phyloP scores from a whole-genome alignment of 2,888 invertebrate genomes.

The Ectropis crepuscularia region DNA sequence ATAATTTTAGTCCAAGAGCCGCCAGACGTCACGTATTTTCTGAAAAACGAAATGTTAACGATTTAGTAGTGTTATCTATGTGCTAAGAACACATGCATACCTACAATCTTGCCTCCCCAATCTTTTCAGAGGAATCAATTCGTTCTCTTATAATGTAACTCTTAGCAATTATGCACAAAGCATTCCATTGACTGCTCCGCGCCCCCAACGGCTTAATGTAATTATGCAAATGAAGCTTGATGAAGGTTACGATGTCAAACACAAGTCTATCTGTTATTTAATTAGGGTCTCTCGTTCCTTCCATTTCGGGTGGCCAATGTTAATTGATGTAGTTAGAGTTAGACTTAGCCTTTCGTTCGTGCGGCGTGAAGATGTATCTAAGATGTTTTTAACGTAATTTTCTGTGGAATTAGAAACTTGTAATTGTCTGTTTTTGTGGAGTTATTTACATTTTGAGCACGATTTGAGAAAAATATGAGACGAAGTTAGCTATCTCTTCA shows the following conservation, averaged over 20 bases:
- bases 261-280: conserved; percentile 30
- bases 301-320: conserved; percentile 5
- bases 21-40: no score
- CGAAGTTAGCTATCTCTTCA: no score
- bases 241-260: conserved; percentile 39
- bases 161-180: not conserved
- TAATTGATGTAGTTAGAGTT: conserved; percentile 12
- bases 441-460: no score
- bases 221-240: conserved; percentile 36
- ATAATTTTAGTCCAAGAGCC: no score
- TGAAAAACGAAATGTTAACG: no score
- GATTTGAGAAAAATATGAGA: no score
- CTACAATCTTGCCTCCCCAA: no score
- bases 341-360: not conserved
- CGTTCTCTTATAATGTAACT: not conserved
- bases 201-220: conserved; percentile 29
- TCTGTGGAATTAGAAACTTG: no score
- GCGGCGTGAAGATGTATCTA: not conserved
- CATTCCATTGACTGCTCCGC: conserved; percentile 9
- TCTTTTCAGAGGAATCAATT: not conserved
- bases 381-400: not conserved
- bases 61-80: no score
- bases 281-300: conserved; percentile 20
- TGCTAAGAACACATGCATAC: no score
- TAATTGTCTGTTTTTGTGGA: no score